Evolutionary conservation across 2,888 invertebrate species (phyloP), one percentile per base, ranked within the genome.

Genomic region (Eremobia ochroleuca): DNA sequence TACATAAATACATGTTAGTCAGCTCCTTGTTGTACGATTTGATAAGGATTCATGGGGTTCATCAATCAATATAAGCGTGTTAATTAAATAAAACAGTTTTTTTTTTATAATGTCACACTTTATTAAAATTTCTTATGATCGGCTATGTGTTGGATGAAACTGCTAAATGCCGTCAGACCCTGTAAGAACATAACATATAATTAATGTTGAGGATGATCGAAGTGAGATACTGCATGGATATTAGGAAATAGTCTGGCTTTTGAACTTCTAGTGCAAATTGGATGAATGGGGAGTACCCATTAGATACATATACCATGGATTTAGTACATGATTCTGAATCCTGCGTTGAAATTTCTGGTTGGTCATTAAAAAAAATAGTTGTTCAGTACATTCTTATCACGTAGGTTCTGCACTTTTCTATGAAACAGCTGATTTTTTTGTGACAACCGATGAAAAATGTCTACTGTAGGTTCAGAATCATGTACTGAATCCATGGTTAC

Each of bases 101-200:
- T 37, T 21, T 49, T 31, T 59, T 8, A 59, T 0, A 61, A 25
- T 40, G 21, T 77, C 21, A n/a, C 11, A 37, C 37, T 65, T 69
- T 75, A 61, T n/a, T 25, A 25, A 40, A n/a, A 15, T 31, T 21
- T 40, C 34, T 37, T 68, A 55, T 68, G 55, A 21, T n/a, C 0
- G 4, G n/a, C 21, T 2, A 68, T 11, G 15, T 55, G 25, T 37
- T 64, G 28, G 8, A 78, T 0, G 9, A 77, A 21, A n/a, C 3
- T 3, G 37, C 37, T 31, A 4, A 64, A 4, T 37, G 78, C 61
- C 46, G 11, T 13, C 46, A 77, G 18, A n/a, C 62, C 37, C 77
- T 77, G 77, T 31, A 78, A 78, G 0, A 28, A 76, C 4, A 76
- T 2, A 73, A 34, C 6, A 73, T 31, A 34, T 40, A 21, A 62